Evolutionary conservation across 2,797 vertebrate genomes (phyloP).

Genomic region (Acropternis orthonyx): DNA sequence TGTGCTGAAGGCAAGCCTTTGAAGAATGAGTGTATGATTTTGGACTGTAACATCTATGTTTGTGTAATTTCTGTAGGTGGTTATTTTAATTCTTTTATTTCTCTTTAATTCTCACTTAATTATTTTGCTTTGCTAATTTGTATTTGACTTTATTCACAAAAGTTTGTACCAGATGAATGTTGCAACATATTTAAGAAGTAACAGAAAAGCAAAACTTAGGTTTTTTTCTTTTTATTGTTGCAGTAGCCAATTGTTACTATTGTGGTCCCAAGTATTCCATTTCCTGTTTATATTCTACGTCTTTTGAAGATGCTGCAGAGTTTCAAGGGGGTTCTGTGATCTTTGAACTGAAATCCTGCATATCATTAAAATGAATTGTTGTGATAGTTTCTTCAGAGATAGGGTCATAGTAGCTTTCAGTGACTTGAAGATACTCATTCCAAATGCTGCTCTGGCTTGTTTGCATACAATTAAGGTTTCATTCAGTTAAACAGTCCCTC

Average conservation of each 20-base stretch:
- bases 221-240: background rate
- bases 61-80: background rate
- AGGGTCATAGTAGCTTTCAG: background rate
- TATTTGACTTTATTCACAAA: background rate
- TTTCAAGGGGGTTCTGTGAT: background rate
- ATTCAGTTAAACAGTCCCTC: background rate
- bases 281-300: background rate
- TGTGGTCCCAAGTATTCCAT: background rate
- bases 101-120: no score
- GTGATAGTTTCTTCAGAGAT: background rate
- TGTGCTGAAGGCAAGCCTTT: slow-evolving; percentile 4
- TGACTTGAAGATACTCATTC: background rate
- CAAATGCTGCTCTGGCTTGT: background rate
- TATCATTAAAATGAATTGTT: background rate
- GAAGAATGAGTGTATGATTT: background rate
- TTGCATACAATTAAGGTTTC: background rate
- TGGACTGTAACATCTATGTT: background rate
- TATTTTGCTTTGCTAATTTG: background rate
- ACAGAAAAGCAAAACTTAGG: background rate
- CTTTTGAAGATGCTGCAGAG: background rate
- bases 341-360: background rate
- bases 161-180: background rate
- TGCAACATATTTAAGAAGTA: background rate
- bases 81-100: no score
- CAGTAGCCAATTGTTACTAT: background rate